Evolutionary conservation across 2,797 vertebrate species (phyloP), one percentile per base, ranked within the genome.

Genomic region (Dendrocincla fuliginosa): DNA sequence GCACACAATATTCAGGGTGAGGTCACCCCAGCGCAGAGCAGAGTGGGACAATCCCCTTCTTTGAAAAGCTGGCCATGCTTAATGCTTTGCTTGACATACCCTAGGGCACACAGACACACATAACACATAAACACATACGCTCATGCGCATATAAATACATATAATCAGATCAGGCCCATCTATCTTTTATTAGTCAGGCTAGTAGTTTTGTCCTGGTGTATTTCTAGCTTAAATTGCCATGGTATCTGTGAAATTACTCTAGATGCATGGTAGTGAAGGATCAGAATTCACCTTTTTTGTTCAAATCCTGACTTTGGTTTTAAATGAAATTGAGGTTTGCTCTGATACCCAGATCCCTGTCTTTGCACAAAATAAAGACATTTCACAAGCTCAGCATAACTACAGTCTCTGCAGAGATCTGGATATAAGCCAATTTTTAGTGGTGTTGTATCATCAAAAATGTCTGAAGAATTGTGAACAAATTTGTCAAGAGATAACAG

Each of bases 1-100:
- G 11, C 16, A 50, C 37, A 30, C 8, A 23, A 25, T 14, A 50
- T 17, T 50, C 55, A 20, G 49, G 22, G 9, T 37, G 28, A 16
- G 5, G 46, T 16, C 5, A 10, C 28, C 15, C 13, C 19, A 44
- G 23, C 7, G 27, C 6, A 63, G 64, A 50, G 6, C 5, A 50
- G n/a, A 77, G 28, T 0, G 0, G 9, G n/a, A 30, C 2, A 50
- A 30, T 24, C 11, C 2, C 16, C 13, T 56, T 16, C 7, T 16
- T 63, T 19, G 24, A 23, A 47, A 6, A 3, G 33, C 14, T 22
- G 18, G 19, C 5, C 7, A 23, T 52, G 28, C 47, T 39, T 15
- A 15, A 23, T 52, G 47, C 35, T 52, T 11, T 50, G 35, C 27
- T 14, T 39, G 27, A 30, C 22, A 11, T 37, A 23, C 33, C 18